These are phyloP conservation scores for Diplogasteroides magnus DNA, from an alignment of 1,140 invertebrate genomes.

Conservation along the genomic window DNA sequence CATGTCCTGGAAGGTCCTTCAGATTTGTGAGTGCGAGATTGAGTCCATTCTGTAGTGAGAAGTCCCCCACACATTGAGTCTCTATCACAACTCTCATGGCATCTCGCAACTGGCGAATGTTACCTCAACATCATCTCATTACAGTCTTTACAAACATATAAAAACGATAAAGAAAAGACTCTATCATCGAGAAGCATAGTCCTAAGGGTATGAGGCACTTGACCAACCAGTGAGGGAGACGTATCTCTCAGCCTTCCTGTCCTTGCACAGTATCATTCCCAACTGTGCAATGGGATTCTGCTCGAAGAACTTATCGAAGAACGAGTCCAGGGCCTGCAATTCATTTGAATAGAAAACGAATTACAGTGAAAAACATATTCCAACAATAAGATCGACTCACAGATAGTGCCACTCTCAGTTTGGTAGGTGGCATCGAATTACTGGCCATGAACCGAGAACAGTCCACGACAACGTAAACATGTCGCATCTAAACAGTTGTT, in stretches of 20 bases:
- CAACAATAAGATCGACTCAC: not conserved
- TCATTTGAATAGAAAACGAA: constrained; percentile 7
- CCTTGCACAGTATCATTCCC: constrained; percentile 81
- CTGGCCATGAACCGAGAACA: constrained; percentile 85
- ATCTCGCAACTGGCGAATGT: constrained; percentile 58
- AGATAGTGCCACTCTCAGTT: constrained; percentile 62
- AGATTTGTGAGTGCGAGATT: constrained; percentile 78
- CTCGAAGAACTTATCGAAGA: constrained; percentile 93
- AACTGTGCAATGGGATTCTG: constrained; percentile 97
- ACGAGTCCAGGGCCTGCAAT: constrained; percentile 76
- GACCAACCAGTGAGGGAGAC: constrained; percentile 73
- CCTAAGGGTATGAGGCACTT: not conserved
- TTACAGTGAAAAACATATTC: not conserved
- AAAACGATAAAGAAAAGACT: constrained; percentile 4
- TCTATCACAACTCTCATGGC: constrained; percentile 56
- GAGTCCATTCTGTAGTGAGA: constrained; percentile 87
- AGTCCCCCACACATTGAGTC: constrained; percentile 70
- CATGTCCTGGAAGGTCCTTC: constrained; percentile 56
- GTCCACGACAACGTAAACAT: constrained; percentile 84
- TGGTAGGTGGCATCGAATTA: constrained; percentile 89
- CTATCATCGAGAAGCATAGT: constrained; percentile 5
- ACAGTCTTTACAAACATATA: constrained; percentile 5
- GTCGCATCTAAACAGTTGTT: constrained; percentile 63
- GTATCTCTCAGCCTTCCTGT: constrained; percentile 86
- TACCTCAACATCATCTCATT: constrained; percentile 51